Percentiles rank a stretch among this genome's conserved stretches.
Conservation (phyloP, 2,888 invertebrate species). For the Chrysopilus asiliformis region DNA sequence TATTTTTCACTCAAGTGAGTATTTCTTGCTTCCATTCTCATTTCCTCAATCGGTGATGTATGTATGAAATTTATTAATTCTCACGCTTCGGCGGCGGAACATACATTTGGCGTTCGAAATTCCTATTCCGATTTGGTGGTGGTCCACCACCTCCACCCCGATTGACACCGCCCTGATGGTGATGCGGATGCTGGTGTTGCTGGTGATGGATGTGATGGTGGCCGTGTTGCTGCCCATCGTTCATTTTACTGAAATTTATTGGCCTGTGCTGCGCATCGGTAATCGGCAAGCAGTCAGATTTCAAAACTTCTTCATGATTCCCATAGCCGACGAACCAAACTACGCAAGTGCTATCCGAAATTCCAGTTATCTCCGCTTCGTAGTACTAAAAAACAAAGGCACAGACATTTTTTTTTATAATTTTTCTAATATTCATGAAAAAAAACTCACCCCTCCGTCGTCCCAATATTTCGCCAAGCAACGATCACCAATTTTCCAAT, state of each 20-base stretch:
- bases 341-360: slow-evolving; percentile 71
- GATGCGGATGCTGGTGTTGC: slow-evolving; percentile 9
- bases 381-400: slow-evolving; percentile 49
- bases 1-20: too few relatives aligned
- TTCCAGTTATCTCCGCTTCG: slow-evolving; percentile 66
- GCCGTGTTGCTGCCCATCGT: slow-evolving; percentile 8
- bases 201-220: slow-evolving; percentile 15
- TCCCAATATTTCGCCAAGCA: slow-evolving; percentile 91
- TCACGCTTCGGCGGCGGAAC: slow-evolving; percentile 36
- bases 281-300: slow-evolving; percentile 64
- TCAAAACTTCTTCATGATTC: slow-evolving; percentile 78
- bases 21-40: too few relatives aligned
- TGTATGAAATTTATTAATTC: too few relatives aligned
- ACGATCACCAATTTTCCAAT: slow-evolving; percentile 67
- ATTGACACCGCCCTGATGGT: slow-evolving; percentile 14
- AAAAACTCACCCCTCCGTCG: slow-evolving; percentile 68
- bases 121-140: slow-evolving; percentile 25
- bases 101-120: slow-evolving; percentile 35
- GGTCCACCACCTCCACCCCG: slow-evolving; percentile 15
- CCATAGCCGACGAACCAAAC: slow-evolving; percentile 80
- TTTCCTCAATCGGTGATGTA: too few relatives aligned
- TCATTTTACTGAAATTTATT: slow-evolving; percentile 20
- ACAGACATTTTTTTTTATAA: background rate
- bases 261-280: slow-evolving; percentile 31
- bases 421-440: slow-evolving; percentile 2